These are phyloP conservation scores for Gnathonemus echidnorhynchus DNA, from an alignment of 2,113 vertebrate genomes.

Conservation along the genomic window DNA sequence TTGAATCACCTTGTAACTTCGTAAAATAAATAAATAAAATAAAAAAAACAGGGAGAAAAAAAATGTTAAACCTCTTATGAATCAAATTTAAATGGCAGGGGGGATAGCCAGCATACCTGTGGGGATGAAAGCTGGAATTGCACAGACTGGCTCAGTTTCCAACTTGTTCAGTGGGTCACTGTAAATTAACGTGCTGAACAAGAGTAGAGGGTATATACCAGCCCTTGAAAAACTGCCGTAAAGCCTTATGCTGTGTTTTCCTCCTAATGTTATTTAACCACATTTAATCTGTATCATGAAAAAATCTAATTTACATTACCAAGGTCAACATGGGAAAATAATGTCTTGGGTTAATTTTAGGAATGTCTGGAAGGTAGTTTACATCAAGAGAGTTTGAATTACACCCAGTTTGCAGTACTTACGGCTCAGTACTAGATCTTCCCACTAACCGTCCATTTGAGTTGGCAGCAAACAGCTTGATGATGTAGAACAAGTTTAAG, in stretches of 20 bases:
- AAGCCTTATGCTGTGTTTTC: neutral
- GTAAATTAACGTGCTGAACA: neutral
- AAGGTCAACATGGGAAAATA: neutral
- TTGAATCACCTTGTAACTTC: neutral
- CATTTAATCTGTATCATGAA: neutral
- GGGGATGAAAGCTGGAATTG: constrained; percentile 38
- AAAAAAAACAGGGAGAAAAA: constrained; percentile 10
- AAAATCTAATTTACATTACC: neutral
- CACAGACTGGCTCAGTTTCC: constrained; percentile 28
- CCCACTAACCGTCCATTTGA: neutral
- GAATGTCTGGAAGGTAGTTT: neutral
- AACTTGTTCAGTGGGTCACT: neutral
- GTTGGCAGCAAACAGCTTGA: neutral
- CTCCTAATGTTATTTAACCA: neutral
- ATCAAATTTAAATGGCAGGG: constrained; percentile 24
- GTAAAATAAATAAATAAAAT: neutral
- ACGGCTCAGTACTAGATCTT: neutral
- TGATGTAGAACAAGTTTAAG: neutral
- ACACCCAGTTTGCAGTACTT: neutral
- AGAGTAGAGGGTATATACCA: neutral
- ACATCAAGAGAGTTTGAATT: neutral
- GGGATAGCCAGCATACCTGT: constrained; percentile 36
- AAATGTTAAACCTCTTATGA: constrained; percentile 42
- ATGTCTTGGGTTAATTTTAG: neutral
- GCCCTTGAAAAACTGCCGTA: neutral